Percentiles rank a stretch among this genome's conserved stretches.
phyloP scores from a whole-genome alignment of 2,113 vertebrate genomes.

The Peromyscus leucopus region DNA sequence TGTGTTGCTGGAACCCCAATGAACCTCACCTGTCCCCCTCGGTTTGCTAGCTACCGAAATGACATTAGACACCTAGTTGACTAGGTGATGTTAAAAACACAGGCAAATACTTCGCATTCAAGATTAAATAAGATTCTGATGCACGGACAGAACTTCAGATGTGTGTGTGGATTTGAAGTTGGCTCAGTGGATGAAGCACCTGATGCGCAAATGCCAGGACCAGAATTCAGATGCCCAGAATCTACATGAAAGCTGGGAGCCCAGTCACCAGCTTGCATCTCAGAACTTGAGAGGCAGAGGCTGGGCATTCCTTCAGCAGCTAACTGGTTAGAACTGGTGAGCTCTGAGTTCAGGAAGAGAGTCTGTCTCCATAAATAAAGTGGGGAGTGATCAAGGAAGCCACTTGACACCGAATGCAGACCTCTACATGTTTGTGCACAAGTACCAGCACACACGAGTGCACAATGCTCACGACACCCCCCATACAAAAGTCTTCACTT shows the following conservation, averaged over 20 bases:
- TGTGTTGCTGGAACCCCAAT: background rate
- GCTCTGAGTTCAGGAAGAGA: background rate
- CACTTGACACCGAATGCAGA: background rate
- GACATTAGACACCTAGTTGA: constrained; percentile 2
- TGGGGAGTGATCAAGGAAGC: background rate
- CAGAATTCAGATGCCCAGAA: background rate
- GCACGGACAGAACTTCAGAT: background rate
- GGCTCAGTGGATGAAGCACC: background rate
- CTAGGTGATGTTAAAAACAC: background rate
- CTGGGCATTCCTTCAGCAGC: no score
- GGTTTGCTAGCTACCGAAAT: background rate
- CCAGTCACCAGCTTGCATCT: no score
- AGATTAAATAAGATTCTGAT: background rate
- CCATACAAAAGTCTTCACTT: background rate
- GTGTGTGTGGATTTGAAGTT: background rate
- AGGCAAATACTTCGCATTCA: background rate
- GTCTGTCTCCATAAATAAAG: background rate
- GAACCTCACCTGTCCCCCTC: background rate
- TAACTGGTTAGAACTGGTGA: background rate
- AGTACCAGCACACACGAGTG: background rate
- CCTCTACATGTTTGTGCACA: background rate
- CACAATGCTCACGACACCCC: accelerated
- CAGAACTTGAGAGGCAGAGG: background rate
- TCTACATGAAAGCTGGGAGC: no score
- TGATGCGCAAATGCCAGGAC: no score